phyloP scores from a whole-genome alignment of 1,140 invertebrate genomes.

The Venustaconcha ellipsiformis region DNA sequence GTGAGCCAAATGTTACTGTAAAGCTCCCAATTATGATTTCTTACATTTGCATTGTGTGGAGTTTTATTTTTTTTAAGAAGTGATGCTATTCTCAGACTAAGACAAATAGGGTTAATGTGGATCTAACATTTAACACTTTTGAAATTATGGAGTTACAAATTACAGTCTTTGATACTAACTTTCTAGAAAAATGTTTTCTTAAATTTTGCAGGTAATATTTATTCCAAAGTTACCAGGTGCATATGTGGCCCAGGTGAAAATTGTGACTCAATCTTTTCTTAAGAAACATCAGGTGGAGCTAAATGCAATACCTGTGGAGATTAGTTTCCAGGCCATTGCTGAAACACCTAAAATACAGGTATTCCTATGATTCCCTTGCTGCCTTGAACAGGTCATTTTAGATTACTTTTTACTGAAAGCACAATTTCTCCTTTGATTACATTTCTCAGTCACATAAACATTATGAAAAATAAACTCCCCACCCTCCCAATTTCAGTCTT shows the following conservation, averaged over 20 bases:
- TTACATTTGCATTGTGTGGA: no score
- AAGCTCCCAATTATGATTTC: no score
- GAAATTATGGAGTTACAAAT: no score
- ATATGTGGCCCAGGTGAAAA: constrained; percentile 43
- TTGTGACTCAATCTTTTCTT: constrained; percentile 35
- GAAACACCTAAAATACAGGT: constrained; percentile 51
- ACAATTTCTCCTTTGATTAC: no score
- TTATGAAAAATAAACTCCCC: no score
- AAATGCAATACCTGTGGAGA: constrained; percentile 28
- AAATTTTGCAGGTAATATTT: constrained; percentile 50
- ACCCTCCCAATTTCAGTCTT: no score
- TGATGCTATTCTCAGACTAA: background rate
- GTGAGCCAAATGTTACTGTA: no score
- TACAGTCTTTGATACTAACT: no score
- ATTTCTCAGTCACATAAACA: no score
- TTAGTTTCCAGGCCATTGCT: constrained; percentile 44
- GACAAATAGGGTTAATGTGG: no score
- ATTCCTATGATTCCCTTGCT: background rate
- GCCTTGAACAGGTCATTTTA: no score
- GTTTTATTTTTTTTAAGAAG: background rate
- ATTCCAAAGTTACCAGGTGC: constrained; percentile 40
- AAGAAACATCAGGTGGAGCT: constrained; percentile 11
- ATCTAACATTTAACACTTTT: background rate
- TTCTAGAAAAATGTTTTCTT: background rate
- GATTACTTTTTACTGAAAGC: no score